Conservation (phyloP, 2,113 vertebrate species). For the Apteryx mantelli region DNA sequence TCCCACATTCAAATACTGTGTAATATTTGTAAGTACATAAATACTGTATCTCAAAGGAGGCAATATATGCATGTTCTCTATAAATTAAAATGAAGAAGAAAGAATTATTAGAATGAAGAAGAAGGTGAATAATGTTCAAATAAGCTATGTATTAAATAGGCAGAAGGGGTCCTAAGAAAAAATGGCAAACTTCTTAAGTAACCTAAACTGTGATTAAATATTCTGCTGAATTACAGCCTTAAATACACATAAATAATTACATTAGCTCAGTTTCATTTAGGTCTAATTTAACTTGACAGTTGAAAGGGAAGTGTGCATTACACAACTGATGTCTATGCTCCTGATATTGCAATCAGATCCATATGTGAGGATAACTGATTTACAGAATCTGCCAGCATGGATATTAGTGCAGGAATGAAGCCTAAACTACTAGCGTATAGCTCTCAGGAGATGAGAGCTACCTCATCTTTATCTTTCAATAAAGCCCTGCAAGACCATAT, state of each 20-base stretch:
- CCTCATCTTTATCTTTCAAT: background rate
- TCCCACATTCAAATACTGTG: background rate
- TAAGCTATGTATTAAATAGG: background rate
- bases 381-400: background rate
- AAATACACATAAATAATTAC: background rate
- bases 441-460: background rate
- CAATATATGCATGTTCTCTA: background rate
- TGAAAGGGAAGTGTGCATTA: background rate
- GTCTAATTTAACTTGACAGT: background rate
- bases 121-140: background rate
- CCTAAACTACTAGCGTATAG: background rate
- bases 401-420: background rate
- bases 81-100: background rate
- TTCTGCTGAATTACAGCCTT: background rate
- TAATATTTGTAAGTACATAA: background rate
- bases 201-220: background rate
- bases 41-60: background rate
- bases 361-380: background rate
- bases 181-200: background rate
- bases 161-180: background rate
- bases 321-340: background rate
- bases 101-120: background rate
- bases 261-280: background rate
- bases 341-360: background rate
- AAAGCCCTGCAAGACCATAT: background rate